Percentiles rank a stretch among this genome's conserved stretches.
Evolutionary conservation across 2,888 invertebrate genomes (phyloP).

Genomic region (Ellobium chinense): DNA sequence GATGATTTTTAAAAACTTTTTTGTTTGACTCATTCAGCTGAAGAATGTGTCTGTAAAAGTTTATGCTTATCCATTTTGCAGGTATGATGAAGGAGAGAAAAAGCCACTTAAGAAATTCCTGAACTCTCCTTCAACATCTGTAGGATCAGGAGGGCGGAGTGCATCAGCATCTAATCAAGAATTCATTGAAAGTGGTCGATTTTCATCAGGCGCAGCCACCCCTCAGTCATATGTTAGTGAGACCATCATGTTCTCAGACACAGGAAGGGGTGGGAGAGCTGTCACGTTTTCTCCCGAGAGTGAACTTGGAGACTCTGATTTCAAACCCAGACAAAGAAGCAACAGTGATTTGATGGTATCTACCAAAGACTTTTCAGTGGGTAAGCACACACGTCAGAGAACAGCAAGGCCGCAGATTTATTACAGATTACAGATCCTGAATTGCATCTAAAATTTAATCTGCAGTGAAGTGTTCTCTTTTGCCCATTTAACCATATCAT

Average conservation of each 20-base stretch:
- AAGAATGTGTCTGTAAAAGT: no score
- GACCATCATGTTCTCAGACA: background rate
- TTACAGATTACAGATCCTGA: no score
- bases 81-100: conserved; percentile 39
- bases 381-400: no score
- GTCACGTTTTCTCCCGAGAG: background rate
- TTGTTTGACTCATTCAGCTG: no score
- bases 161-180: background rate
- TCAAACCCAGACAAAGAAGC: background rate
- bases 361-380: conserved; percentile 17
- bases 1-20: no score
- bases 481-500: no score
- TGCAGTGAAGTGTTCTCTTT: no score
- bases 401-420: no score
- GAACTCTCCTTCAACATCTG: background rate
- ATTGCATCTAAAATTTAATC: no score
- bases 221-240: conserved; percentile 13
- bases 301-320: background rate
- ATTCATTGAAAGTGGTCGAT: background rate
- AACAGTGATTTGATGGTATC: background rate
- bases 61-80: no score
- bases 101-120: conserved; percentile 3
- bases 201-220: background rate
- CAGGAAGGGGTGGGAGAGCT: background rate
- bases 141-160: background rate